Conservation (phyloP, 2,113 vertebrate species). For the Anolis sagrei region DNA sequence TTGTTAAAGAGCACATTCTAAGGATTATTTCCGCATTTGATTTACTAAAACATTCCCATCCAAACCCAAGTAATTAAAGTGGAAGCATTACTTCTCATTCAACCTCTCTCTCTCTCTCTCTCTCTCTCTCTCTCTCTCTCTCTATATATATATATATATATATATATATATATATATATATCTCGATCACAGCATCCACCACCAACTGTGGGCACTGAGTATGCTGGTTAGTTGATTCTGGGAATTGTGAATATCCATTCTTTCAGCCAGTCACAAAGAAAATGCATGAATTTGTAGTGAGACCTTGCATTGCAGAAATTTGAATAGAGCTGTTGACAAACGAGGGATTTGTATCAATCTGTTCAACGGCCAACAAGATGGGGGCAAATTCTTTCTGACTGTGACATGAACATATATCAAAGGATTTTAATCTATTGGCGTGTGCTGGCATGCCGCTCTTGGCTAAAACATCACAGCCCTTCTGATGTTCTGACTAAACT, state of each 20-base stretch:
- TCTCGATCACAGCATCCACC: no score
- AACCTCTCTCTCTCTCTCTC: no score
- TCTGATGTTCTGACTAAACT: neutral
- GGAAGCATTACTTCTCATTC: no score
- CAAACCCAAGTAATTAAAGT: no score
- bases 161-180: no score
- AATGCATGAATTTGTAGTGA: neutral
- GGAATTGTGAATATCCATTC: neutral
- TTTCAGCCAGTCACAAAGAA: neutral
- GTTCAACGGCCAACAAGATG: neutral
- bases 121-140: no score
- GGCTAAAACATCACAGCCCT: neutral
- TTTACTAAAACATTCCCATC: no score
- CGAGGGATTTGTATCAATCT: neutral
- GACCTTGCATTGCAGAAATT: neutral
- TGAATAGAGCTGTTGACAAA: neutral
- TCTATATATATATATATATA: no score
- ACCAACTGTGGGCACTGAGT: no score
- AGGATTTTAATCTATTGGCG: neutral
- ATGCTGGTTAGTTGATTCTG: neutral
- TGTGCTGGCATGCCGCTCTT: neutral
- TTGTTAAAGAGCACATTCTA: no score
- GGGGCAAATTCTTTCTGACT: no score
- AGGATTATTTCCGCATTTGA: no score
- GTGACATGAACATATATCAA: neutral